Evolutionary conservation across 1,140 invertebrate species (phyloP).

Genomic region (Tetranychus cinnabarinus): DNA sequence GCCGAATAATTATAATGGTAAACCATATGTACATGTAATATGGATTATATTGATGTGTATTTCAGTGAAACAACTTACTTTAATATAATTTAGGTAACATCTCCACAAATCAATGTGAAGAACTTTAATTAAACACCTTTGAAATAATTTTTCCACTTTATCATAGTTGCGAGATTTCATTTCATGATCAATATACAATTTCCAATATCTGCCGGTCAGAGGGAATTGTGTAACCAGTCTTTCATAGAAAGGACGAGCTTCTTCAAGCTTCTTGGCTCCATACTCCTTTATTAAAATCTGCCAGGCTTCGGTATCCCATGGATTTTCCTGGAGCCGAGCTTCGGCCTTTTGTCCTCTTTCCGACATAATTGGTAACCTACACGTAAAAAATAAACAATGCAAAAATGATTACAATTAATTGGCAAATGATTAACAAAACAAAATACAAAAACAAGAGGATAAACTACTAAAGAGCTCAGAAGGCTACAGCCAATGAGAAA

Average conservation of each 20-base stretch:
- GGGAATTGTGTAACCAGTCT: constrained; percentile 77
- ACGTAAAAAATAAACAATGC: too few relatives aligned
- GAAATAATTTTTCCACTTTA: constrained; percentile 94
- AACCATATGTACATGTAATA: not conserved
- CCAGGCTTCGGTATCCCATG: constrained; percentile 89
- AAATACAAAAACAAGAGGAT: too few relatives aligned
- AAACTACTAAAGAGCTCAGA: too few relatives aligned
- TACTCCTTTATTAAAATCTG: constrained; percentile 76
- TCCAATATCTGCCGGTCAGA: constrained; percentile 91
- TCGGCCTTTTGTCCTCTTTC: constrained; percentile 17
- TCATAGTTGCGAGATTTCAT: constrained; percentile 88
- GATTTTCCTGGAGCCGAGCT: constrained; percentile 44
- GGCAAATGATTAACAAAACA: too few relatives aligned
- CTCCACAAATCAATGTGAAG: constrained; percentile 98
- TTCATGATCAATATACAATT: constrained; percentile 97
- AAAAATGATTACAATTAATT: too few relatives aligned
- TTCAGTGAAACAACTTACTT: constrained; percentile 21
- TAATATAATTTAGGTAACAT: constrained; percentile 88
- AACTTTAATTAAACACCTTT: constrained; percentile 80
- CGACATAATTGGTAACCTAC: too few relatives aligned
- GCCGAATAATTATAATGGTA: not conserved
- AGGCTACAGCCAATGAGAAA: too few relatives aligned
- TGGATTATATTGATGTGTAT: not conserved
- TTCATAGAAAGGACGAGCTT: constrained; percentile 77
- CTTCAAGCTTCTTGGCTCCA: constrained; percentile 51